Conservation (phyloP, 2,113 vertebrate genomes). For the Otocyon megalotis region DNA sequence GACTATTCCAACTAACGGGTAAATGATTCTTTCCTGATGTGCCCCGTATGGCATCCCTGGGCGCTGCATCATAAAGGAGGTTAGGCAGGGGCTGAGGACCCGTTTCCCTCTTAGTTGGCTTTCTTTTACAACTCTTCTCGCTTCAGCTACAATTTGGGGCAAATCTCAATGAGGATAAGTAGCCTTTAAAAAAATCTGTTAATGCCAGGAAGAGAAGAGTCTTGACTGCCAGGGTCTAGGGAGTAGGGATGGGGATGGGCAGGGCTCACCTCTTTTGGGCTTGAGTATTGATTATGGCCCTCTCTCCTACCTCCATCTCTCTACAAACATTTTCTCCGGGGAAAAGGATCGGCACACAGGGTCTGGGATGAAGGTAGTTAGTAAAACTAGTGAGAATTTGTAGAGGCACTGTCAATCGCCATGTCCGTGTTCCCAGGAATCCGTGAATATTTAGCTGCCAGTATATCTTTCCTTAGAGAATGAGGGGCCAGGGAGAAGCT, state of each 20-base stretch:
- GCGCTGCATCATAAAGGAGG: not conserved
- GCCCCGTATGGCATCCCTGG: not conserved
- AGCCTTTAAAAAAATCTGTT: not conserved
- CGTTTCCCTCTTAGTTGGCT: not conserved
- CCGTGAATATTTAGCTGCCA: not conserved
- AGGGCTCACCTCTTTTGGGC: not conserved
- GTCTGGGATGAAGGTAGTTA: not conserved
- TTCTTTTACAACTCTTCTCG: not conserved
- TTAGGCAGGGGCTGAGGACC: no score
- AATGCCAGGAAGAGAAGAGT: not conserved
- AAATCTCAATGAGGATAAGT: not conserved
- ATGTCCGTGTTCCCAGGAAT: not conserved
- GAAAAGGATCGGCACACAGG: not conserved
- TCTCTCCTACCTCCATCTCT: not conserved
- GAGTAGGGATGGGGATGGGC: not conserved
- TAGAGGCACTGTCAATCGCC: not conserved
- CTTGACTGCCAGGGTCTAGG: not conserved
- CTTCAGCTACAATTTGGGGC: not conserved
- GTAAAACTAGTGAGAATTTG: not conserved
- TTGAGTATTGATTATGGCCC: not conserved
- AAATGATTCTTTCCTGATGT: no score
- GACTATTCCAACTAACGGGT: not conserved
- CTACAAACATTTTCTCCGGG: not conserved
- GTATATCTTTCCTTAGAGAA: not conserved
- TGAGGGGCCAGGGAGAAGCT: not conserved